A percentile compares a stretch with the other conserved stretches of the same genome.
phyloP scores from a whole-genome alignment of 1,140 invertebrate genomes.

The Trichonephila clavipes region DNA sequence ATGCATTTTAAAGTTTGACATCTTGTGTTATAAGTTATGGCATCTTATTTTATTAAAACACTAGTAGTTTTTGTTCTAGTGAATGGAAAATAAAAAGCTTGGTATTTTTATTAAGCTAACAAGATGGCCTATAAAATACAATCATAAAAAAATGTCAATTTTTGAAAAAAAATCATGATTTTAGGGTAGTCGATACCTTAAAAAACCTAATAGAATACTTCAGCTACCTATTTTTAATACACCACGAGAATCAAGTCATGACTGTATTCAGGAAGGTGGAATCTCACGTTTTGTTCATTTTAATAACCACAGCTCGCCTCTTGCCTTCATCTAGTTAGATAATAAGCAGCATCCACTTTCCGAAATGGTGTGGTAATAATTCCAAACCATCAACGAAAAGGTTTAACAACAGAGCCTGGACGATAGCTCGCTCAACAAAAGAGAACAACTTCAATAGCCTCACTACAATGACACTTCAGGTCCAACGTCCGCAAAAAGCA shows the following conservation, averaged over 20 bases:
- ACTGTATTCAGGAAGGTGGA: background rate
- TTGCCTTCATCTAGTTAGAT: conserved; percentile 7
- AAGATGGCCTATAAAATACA: no score
- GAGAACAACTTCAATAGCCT: background rate
- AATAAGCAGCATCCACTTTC: conserved; percentile 40
- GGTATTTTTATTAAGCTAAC: no score
- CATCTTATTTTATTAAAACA: no score
- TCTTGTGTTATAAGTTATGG: no score
- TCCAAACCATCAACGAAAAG: background rate
- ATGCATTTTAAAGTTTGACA: no score
- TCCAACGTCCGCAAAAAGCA: conserved; percentile 38
- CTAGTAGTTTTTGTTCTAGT: no score
- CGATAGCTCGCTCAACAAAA: conserved; percentile 45
- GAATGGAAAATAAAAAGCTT: no score
- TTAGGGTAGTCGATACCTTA: background rate
- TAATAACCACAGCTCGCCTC: conserved; percentile 44
- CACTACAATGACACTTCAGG: conserved; percentile 32
- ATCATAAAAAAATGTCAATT: no score
- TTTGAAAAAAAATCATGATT: no score
- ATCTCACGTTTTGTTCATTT: conserved; percentile 54
- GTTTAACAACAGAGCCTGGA: background rate
- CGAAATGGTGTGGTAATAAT: conserved; percentile 57
- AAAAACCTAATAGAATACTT: background rate
- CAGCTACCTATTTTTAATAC: conserved; percentile 25
- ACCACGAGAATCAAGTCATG: background rate